Conservation (phyloP, 2,113 vertebrate species). For the Phaethon lepturus region DNA sequence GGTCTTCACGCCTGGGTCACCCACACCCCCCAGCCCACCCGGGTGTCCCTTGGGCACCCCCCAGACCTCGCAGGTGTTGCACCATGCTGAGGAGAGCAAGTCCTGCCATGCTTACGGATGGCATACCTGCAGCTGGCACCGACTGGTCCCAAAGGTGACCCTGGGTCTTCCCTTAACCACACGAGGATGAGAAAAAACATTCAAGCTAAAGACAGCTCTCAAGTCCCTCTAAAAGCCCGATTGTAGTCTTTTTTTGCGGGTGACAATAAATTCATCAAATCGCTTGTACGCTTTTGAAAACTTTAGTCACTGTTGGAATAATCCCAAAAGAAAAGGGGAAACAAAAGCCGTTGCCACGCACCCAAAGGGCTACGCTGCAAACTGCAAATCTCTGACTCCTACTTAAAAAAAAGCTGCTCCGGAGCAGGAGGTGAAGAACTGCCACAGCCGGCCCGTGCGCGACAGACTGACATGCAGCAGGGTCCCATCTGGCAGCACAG, state of each 20-base stretch:
- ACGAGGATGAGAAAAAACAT: neutral
- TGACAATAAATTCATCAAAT: neutral
- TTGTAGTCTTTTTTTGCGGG: neutral
- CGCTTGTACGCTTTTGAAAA: neutral
- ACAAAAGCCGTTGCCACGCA: neutral
- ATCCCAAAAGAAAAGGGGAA: neutral
- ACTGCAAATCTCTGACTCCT: neutral
- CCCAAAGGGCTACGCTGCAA: neutral
- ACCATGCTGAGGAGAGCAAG: neutral
- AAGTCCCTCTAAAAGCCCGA: neutral
- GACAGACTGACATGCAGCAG: neutral
- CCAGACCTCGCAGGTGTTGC: neutral
- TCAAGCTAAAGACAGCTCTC: neutral
- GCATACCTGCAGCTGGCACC: neutral
- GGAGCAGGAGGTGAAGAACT: neutral
- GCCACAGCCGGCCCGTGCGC: accelerated
- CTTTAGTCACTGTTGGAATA: neutral
- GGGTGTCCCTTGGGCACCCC: neutral
- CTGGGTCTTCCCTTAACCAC: neutral
- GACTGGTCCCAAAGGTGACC: neutral
- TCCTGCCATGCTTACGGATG: neutral
- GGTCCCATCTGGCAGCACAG: neutral
- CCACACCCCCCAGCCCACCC: accelerated
- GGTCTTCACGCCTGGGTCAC: neutral
- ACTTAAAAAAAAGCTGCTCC: neutral